phyloP scores from a whole-genome alignment of 2,113 vertebrate species.

The Hucho hucho region DNA sequence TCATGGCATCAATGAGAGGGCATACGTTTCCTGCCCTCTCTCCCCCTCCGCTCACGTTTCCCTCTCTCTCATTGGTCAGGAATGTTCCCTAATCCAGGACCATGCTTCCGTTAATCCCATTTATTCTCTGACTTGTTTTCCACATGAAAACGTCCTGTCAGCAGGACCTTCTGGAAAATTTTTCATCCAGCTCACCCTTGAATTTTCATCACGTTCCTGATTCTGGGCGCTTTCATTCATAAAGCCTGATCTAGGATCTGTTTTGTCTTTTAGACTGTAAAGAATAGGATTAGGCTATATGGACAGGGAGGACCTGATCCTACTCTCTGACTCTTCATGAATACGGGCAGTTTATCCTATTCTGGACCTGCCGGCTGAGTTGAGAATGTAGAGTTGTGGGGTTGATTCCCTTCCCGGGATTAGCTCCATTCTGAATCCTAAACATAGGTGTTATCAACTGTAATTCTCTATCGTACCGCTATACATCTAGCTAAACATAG shows the following conservation, averaged over 20 bases:
- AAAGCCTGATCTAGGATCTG: not conserved
- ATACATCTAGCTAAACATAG: too few relatives aligned
- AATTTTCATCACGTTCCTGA: conserved; percentile 59
- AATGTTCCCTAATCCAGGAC: conserved; percentile 85
- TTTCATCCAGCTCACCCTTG: conserved; percentile 53
- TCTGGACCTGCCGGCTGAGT: too few relatives aligned
- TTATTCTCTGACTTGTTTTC: conserved; percentile 65
- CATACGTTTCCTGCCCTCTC: not conserved
- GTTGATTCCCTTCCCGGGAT: too few relatives aligned
- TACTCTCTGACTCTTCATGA: too few relatives aligned
- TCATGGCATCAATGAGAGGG: not conserved
- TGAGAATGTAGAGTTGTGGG: too few relatives aligned
- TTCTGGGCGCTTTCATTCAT: conserved; percentile 34
- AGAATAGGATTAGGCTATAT: too few relatives aligned
- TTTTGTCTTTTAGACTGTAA: too few relatives aligned
- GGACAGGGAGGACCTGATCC: too few relatives aligned
- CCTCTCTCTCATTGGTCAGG: conserved; percentile 74
- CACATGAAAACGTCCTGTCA: conserved; percentile 76
- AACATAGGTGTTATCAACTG: too few relatives aligned
- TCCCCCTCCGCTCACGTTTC: conserved; percentile 73
- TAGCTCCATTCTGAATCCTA: too few relatives aligned
- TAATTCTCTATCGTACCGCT: too few relatives aligned
- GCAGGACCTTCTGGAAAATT: conserved; percentile 68
- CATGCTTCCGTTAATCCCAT: conserved; percentile 79
- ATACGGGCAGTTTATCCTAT: too few relatives aligned